These are phyloP conservation scores for Amiota mariae DNA, from an alignment of 2,888 invertebrate species.

Conservation along the genomic window DNA sequence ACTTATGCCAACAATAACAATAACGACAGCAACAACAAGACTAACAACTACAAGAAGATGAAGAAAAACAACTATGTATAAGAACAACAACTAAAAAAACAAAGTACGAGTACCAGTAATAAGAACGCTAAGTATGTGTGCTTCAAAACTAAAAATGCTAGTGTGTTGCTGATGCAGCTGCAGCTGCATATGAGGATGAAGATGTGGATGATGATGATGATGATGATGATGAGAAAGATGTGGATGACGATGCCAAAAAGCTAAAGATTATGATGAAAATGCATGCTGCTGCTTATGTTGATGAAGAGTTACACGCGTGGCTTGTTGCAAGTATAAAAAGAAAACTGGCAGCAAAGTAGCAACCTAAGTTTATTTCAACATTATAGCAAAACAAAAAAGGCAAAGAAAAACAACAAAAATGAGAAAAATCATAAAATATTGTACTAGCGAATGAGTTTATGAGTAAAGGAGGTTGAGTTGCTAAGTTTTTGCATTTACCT, in stretches of 20 bases:
- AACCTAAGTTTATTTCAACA: slow-evolving; percentile 39
- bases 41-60: slow-evolving; percentile 45
- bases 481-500: background rate
- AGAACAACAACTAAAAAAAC: background rate
- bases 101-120: slow-evolving; percentile 25
- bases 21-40: slow-evolving; percentile 48
- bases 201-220: slow-evolving; percentile 28
- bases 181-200: slow-evolving; percentile 35
- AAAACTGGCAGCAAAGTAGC: slow-evolving; percentile 56
- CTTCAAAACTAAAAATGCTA: background rate
- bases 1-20: slow-evolving; percentile 61
- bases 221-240: background rate
- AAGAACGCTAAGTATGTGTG: background rate
- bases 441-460: background rate
- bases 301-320: slow-evolving; percentile 25
- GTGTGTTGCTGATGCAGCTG: slow-evolving; percentile 31
- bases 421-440: slow-evolving; percentile 2
- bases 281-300: slow-evolving; percentile 37
- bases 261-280: background rate
- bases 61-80: slow-evolving; percentile 49
- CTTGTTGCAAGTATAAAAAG: slow-evolving; percentile 51
- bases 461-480: background rate
- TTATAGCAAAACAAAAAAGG: slow-evolving; percentile 22
- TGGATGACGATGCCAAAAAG: background rate
- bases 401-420: slow-evolving; percentile 33